These are phyloP conservation scores for Perca fluviatilis DNA, from an alignment of 2,113 vertebrate genomes.

Conservation along the genomic window DNA sequence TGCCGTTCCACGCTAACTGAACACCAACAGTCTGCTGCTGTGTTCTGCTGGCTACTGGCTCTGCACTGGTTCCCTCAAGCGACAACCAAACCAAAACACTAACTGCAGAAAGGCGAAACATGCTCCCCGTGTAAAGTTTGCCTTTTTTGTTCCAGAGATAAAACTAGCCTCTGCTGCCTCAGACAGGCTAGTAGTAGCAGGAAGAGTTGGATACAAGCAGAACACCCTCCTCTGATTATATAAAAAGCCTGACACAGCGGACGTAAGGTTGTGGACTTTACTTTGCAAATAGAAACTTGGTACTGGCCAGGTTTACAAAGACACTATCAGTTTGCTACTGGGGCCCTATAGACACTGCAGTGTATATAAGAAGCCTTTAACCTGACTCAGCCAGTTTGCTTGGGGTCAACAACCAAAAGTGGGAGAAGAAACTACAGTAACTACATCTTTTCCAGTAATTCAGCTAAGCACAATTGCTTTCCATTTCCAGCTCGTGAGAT, in stretches of 20 bases:
- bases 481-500: not conserved
- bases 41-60: not conserved
- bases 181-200: not conserved
- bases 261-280: conserved; percentile 33
- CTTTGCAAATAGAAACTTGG: conserved; percentile 28
- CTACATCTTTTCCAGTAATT: not conserved
- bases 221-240: conserved; percentile 21
- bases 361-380: not conserved
- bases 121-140: not conserved
- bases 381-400: no score
- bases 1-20: conserved; percentile 39
- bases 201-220: not conserved
- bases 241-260: conserved; percentile 9
- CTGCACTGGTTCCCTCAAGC: not conserved
- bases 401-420: no score
- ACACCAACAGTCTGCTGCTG: conserved; percentile 17
- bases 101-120: not conserved
- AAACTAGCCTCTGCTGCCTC: not conserved
- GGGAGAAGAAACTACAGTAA: not conserved
- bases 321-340: not conserved
- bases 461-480: no score
- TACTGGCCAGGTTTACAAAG: not conserved
- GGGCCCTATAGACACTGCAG: not conserved
- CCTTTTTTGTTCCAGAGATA: not conserved
- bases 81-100: conserved; percentile 12